Percentiles rank a stretch among this genome's conserved stretches.
Conservation (phyloP, 1,140 invertebrate genomes). For the Triops longicaudatus region DNA sequence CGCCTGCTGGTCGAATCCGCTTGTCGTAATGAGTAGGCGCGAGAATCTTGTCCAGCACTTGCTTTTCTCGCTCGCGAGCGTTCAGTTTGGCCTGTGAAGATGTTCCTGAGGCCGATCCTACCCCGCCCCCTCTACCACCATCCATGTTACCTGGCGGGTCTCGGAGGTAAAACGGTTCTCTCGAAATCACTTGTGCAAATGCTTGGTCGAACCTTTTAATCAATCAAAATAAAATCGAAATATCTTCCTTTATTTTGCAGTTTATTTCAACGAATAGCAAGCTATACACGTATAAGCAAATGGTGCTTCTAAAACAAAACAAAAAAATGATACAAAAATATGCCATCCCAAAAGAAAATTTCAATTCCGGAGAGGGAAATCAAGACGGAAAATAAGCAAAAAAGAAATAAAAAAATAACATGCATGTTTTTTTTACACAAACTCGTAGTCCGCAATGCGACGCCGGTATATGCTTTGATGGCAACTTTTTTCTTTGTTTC, state of each 20-base stretch:
- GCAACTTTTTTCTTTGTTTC: background rate
- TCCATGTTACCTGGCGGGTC: background rate
- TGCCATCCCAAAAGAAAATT: background rate
- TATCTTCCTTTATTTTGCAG: too few relatives aligned
- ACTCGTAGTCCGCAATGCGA: background rate
- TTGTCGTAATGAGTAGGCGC: constrained; percentile 83
- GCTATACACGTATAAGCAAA: too few relatives aligned
- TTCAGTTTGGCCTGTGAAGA: constrained; percentile 42
- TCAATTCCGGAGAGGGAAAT: background rate
- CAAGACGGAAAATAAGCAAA: background rate
- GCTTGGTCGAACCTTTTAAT: background rate
- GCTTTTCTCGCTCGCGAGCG: constrained; percentile 86
- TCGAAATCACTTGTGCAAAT: background rate
- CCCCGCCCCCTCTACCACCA: background rate
- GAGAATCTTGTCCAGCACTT: constrained; percentile 84
- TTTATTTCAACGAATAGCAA: too few relatives aligned
- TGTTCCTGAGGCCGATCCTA: background rate
- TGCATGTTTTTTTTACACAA: background rate
- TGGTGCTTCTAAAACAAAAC: background rate
- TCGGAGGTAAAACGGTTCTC: background rate
- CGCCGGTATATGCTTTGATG: background rate
- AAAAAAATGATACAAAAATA: background rate
- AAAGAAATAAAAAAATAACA: background rate
- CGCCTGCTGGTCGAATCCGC: constrained; percentile 79
- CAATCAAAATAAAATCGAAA: too few relatives aligned